Base-by-base conservation (phyloP, 2,113 vertebrate genomes). In the Gopherus flavomarginatus region DNA sequence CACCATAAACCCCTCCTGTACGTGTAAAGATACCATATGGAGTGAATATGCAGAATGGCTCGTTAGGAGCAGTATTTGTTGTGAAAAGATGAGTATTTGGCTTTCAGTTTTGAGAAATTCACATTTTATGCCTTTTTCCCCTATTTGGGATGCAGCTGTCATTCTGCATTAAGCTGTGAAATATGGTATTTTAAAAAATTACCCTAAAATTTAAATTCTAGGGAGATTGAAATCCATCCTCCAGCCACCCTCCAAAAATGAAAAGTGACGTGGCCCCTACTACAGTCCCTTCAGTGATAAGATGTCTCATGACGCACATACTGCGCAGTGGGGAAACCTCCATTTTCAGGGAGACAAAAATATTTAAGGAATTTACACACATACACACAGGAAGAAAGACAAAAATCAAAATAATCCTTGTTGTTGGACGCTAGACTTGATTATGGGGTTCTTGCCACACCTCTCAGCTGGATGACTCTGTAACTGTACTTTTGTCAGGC, bases 121-220 rank as follows among this genome's bases (percentile, higher is more conserved):
- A 77, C 3, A 5, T 31, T 13, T 50, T 8, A 26, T 56, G 88
- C 44, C 1, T 1, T 44, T 89, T 89, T 87, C 12, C 54, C 11
- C 19, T 11, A 0, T 0, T 69, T 27, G 12, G 4, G 9, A 12
- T 86, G 80, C 52, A 1, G 1, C 52, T 78, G 10, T 56, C 49
- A 26, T 77, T 96, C 86, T 69, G 4, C 27, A 78, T 56, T 92
- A 7, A 83, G n/a, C 21, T 7, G 2, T 83, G 26, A 95, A 89
- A 88, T 52, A 11, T 52, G 5, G 83, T 35, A 56, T 3, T 31
- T 31, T 14, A 81, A 56, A 72, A 59, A 10, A 1, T 29, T 53
- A 24, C 4, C 35, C 26, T 3, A 8, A 91, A 81, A 81, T 56
- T 78, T 53, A 86, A 35, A 6, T 44, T 17, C 81, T 65, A 59